phyloP scores from a whole-genome alignment of 2,113 vertebrate species.

The Castor canadensis region DNA sequence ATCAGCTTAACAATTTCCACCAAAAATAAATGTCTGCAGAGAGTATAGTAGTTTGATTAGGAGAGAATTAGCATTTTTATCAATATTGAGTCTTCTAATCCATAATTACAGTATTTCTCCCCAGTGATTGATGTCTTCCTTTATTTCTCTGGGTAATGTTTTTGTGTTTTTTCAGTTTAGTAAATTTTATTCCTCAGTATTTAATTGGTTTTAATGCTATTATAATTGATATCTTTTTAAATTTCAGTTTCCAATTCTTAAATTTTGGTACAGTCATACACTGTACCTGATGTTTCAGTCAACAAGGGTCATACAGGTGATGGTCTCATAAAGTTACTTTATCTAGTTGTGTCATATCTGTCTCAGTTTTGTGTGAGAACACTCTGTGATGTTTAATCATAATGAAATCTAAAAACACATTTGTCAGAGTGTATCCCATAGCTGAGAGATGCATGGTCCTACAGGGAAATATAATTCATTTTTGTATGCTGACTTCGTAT shows the following conservation, averaged over 20 bases:
- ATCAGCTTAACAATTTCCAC: not conserved
- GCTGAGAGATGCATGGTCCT: not conserved
- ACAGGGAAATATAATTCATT: not conserved
- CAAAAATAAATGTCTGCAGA: not conserved
- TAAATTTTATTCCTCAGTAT: not conserved
- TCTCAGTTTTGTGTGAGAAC: not conserved
- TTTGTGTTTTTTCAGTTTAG: not conserved
- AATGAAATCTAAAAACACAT: not conserved
- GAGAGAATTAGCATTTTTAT: not conserved
- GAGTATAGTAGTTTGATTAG: not conserved
- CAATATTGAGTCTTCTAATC: not conserved
- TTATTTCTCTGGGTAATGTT: not conserved
- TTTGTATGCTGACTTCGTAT: not conserved
- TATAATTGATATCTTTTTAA: not conserved
- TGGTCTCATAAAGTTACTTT: not conserved
- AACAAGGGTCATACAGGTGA: not conserved
- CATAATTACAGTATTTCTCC: not conserved
- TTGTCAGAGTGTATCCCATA: not conserved
- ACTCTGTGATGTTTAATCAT: not conserved
- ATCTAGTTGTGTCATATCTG: not conserved
- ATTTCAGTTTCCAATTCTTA: not conserved
- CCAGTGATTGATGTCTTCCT: not conserved
- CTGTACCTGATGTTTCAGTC: not conserved
- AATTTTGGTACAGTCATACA: not conserved
- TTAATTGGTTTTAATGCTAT: not conserved